Conservation (phyloP, 2,797 vertebrate species). For the Peromyscus aztecus region DNA sequence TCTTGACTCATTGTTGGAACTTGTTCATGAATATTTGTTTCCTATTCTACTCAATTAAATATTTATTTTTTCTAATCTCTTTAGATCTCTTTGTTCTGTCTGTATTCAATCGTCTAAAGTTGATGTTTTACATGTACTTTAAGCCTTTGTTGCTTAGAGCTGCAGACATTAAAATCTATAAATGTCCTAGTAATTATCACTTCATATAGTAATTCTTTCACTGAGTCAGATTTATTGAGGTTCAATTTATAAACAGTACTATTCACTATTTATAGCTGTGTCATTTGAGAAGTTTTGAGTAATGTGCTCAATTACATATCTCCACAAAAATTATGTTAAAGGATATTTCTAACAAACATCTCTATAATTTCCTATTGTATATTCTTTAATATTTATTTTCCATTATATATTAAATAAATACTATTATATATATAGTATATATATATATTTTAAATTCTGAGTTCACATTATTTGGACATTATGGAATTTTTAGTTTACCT, state of each 20-base stretch:
- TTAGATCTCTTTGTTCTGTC: not conserved
- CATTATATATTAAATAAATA: not conserved
- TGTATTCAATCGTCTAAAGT: not conserved
- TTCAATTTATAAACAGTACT: constrained; percentile 16
- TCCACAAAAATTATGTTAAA: not conserved
- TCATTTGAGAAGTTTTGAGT: constrained; percentile 19
- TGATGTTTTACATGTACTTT: not conserved
- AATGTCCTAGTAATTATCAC: not conserved
- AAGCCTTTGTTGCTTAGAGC: not conserved
- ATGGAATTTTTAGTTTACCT: not conserved
- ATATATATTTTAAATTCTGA: not conserved
- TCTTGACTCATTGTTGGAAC: not conserved
- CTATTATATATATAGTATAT: not conserved
- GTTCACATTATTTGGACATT: not conserved
- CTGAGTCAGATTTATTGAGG: not conserved
- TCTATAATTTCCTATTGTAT: not conserved
- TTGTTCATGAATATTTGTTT: constrained; percentile 1
- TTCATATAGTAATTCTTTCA: not conserved
- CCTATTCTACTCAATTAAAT: not conserved
- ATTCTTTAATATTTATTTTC: not conserved
- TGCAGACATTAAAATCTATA: not conserved
- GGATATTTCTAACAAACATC: not conserved
- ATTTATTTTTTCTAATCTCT: not conserved
- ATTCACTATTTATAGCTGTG: not conserved
- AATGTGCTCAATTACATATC: not conserved